These are phyloP conservation scores for Drosophila ficusphila DNA, from an alignment of 1,140 invertebrate genomes.

Conservation along the genomic window DNA sequence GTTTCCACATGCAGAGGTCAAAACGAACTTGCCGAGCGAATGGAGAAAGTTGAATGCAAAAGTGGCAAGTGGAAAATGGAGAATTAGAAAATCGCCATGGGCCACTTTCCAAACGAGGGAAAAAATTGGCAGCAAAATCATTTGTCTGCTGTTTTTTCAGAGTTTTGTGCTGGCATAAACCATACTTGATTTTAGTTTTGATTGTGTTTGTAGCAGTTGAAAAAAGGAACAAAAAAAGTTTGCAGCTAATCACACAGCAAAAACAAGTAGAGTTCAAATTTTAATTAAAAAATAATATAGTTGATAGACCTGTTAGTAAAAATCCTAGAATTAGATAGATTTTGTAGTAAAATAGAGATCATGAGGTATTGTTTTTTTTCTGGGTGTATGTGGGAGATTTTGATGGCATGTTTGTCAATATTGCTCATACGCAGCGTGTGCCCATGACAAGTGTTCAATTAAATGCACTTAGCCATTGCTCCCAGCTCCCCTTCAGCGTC, in stretches of 20 bases:
- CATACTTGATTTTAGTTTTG: slow-evolving; percentile 44
- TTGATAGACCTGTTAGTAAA: too few species aligned
- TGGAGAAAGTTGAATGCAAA: background rate
- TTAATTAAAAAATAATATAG: too few species aligned
- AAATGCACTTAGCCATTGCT: slow-evolving; percentile 17
- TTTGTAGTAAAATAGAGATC: too few species aligned
- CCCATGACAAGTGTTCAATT: slow-evolving; percentile 42
- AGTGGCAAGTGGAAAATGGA: slow-evolving; percentile 19
- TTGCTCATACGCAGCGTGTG: slow-evolving; percentile 29
- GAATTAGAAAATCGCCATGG: slow-evolving; percentile 9
- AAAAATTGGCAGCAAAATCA: background rate
- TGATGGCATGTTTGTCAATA: slow-evolving; percentile 27
- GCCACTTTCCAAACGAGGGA: background rate
- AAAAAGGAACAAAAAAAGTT: background rate
- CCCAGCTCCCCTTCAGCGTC: slow-evolving; percentile 1
- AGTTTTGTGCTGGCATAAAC: slow-evolving; percentile 3
- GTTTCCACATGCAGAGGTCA: slow-evolving; percentile 2
- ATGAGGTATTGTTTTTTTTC: too few species aligned
- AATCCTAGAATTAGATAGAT: too few species aligned
- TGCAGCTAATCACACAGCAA: background rate
- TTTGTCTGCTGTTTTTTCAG: background rate
- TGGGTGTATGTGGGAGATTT: slow-evolving; percentile 1
- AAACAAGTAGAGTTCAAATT: background rate
- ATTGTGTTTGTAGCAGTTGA: slow-evolving; percentile 36
- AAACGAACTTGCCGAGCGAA: slow-evolving; percentile 14